Base-by-base conservation (phyloP, 1,140 invertebrate genomes). In the Caenorhabditis tropicalis region DNA sequence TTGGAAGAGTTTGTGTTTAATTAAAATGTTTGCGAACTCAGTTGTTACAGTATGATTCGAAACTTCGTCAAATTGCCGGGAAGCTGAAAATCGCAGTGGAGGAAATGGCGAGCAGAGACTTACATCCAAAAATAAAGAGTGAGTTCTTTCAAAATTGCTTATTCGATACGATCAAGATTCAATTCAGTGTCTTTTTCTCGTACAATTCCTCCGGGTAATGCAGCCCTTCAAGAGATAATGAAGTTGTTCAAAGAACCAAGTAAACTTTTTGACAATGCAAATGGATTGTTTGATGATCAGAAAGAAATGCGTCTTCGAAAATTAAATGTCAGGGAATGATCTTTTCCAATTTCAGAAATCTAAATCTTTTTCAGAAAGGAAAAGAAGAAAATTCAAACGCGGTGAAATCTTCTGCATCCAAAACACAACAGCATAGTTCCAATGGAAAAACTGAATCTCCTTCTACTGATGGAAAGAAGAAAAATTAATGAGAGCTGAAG, bases 251-350 rank as follows among this genome's bases (percentile, higher is more conserved):
- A 70, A n/a, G 60, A 70, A 19, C 33, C 60, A n/a, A 70, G 60
- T 36, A 36, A n/a, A 70, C 60, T 70, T 12, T 70, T 70, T n/a
- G 60, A 70, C n/a, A 70, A 70, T 70, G 33, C 60, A 7, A 70
- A 70, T 39, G 60, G n/a, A 16, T 19, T 70, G 21, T 36, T 70
- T 9, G 4, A 16, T 21, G 60, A 36, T 19, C 60, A 70, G 19
- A 70, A 70, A n/a, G 60, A 70, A 36, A 19, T 15, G 7, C 60
- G 60, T 70, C 29, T 70, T 36, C 31, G 31, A 1, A 70, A 36
- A 70, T 19, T 70, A 9, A 36, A 70, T 21, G 19, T 19, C 21
- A 70, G 39, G 12, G 60, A n/a, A n/a, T n/a, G n/a, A n/a, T n/a
- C n/a, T n/a, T n/a, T n/a, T n/a, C n/a, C 39, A n/a, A 51, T 21